Evolutionary conservation across 1,140 invertebrate genomes (phyloP).

Genomic region (Drosophila malerkotliana): DNA sequence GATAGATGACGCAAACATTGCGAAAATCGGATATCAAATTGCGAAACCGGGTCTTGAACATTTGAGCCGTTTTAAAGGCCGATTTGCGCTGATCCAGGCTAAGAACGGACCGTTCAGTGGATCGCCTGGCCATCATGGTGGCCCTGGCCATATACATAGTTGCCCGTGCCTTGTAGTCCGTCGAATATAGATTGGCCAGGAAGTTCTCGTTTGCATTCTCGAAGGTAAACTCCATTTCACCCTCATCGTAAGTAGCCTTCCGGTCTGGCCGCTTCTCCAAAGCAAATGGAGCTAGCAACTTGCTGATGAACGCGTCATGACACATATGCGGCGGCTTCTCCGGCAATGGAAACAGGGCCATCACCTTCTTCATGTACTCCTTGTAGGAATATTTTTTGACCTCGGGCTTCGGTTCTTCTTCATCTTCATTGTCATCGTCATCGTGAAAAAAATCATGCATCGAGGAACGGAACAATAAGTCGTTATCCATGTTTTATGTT

Average conservation of each 20-base stretch:
- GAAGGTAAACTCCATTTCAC: neutral
- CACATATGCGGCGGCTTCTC: conserved; percentile 12
- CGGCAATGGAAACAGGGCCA: conserved; percentile 17
- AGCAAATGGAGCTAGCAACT: conserved; percentile 4
- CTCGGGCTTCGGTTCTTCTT: neutral
- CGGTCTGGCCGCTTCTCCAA: neutral
- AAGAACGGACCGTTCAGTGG: neutral
- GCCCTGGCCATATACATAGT: neutral
- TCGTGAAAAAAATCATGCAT: neutral
- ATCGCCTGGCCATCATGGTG: neutral
- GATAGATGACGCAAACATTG: conserved; percentile 25
- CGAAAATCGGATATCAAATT: conserved; percentile 20
- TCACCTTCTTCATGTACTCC: conserved; percentile 17
- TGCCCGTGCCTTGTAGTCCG: neutral
- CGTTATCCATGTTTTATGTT: neutral
- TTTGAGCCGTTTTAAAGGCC: conserved; percentile 1
- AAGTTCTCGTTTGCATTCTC: neutral
- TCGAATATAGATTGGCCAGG: neutral
- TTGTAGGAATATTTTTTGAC: neutral
- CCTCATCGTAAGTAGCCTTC: neutral
- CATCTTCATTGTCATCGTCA: neutral
- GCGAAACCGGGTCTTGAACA: conserved; percentile 36
- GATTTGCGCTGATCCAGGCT: conserved; percentile 5
- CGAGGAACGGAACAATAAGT: too few relatives aligned
- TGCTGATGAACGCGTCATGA: conserved; percentile 10